Conservation (phyloP, 2,888 invertebrate genomes). For the Empis livida region DNA sequence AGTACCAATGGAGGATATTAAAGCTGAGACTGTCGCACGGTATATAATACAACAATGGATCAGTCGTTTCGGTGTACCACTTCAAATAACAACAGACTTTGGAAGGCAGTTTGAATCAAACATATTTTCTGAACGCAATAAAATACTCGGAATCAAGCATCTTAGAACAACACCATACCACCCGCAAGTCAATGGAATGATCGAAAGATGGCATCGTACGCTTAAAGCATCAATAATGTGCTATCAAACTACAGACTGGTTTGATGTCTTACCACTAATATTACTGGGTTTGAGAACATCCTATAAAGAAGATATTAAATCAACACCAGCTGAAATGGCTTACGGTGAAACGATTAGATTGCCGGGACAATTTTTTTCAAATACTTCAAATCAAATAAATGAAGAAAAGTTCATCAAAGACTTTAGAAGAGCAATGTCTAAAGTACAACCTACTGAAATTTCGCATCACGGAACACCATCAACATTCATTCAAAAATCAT, state of each 20-base stretch:
- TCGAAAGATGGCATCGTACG: conserved; percentile 30
- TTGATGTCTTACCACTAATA: conserved; percentile 20
- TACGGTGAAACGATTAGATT: conserved; percentile 19
- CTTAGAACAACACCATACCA: conserved; percentile 24
- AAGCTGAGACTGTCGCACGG: too few species aligned
- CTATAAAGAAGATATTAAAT: neutral
- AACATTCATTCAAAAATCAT: too few species aligned
- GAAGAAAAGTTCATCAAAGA: too few species aligned
- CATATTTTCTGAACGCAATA: conserved; percentile 18
- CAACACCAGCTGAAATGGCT: conserved; percentile 10
- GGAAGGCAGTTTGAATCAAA: conserved; percentile 24
- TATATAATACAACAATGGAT: too few species aligned
- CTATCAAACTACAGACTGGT: conserved; percentile 17
- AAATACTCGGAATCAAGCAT: conserved; percentile 18
- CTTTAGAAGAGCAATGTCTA: too few species aligned
- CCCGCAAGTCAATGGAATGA: conserved; percentile 28
- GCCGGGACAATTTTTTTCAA: conserved; percentile 2
- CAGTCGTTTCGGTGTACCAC: too few species aligned
- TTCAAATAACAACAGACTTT: conserved; percentile 24
- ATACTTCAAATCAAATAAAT: too few species aligned
- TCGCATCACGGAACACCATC: too few species aligned
- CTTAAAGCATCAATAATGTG: conserved; percentile 21
- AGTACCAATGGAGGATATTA: conserved; percentile 14
- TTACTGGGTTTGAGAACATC: conserved; percentile 22
- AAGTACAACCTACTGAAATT: too few species aligned